Conservation (phyloP, 2,113 vertebrate genomes). For the Ardeotis arabs region DNA sequence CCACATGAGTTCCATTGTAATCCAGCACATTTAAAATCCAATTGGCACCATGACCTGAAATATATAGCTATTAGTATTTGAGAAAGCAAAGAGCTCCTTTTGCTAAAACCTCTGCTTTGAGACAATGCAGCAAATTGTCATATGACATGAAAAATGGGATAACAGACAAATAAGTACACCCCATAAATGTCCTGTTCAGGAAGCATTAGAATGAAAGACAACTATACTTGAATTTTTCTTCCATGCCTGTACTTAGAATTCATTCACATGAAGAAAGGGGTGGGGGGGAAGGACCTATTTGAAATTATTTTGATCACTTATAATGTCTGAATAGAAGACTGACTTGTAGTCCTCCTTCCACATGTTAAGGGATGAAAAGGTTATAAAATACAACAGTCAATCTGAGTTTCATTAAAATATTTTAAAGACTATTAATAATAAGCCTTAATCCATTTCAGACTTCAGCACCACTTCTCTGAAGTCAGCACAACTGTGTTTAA, state of each 20-base stretch:
- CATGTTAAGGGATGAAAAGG: neutral
- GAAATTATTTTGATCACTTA: neutral
- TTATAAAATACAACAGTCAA: neutral
- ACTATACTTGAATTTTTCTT: neutral
- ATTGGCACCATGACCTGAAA: neutral
- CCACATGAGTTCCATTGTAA: neutral
- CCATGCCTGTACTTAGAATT: neutral
- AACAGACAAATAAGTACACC: neutral
- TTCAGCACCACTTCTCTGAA: neutral
- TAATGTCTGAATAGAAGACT: neutral
- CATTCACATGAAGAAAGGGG: neutral
- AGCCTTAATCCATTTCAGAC: neutral
- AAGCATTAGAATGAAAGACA: neutral
- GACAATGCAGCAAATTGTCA: neutral
- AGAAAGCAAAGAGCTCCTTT: neutral
- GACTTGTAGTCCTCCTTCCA: neutral
- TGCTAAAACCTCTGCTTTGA: neutral
- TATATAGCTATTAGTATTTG: neutral
- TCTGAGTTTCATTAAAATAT: neutral
- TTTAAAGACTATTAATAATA: neutral
- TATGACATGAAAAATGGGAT: neutral
- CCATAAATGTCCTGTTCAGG: neutral
- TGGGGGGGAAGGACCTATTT: neutral
- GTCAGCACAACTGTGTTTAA: neutral
- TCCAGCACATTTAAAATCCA: neutral